Evolutionary conservation across 23 tunicate genomes (phyloP), one percentile per base, ranked within the genome.

Genomic region (Ascidia mentula): DNA sequence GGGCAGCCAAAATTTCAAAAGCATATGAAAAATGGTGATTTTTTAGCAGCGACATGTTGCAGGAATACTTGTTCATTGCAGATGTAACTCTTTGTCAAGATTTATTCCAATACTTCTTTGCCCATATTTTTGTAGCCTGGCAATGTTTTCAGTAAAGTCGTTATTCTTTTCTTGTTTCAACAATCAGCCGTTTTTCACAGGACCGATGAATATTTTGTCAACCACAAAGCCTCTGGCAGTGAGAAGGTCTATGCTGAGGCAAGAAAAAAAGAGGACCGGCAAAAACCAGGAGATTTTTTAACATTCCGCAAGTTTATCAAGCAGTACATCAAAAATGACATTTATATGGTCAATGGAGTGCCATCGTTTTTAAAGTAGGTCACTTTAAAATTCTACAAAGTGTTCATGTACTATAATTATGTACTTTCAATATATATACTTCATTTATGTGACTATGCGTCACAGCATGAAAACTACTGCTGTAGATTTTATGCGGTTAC

Each of bases 341-440:
- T 86, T 74, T 86, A 86, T 38, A 86, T 86, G 90, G 90, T 86
- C 37, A 59, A 80, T 38, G 80, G 76, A 18, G 69, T 80, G 30
- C 90, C 90, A 32, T 53, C 36, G 36, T 83, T 81, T 80, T 37
- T 86, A 28, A 80, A 69, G 90, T 85, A 46, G 45, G 69, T 70
- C 7, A 53, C 7, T 9, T 6, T 36, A 13, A 9, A 20, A 9
- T 53, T 3, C 65, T 9, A 20, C 13, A 5, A 5, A 53, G 22
- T 20, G 7, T 9, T n/a, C n/a, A n/a, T n/a, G n/a, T n/a, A n/a
- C n/a, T n/a, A n/a, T n/a, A n/a, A n/a, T n/a, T n/a, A n/a, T n/a
- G n/a, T n/a, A n/a, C n/a, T n/a, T n/a, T n/a, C n/a, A n/a, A n/a
- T n/a, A n/a, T n/a, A n/a, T n/a, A n/a, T n/a, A n/a, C n/a, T n/a